phyloP scores from a whole-genome alignment of 1,140 invertebrate species.

The Tetramorium simillimum region DNA sequence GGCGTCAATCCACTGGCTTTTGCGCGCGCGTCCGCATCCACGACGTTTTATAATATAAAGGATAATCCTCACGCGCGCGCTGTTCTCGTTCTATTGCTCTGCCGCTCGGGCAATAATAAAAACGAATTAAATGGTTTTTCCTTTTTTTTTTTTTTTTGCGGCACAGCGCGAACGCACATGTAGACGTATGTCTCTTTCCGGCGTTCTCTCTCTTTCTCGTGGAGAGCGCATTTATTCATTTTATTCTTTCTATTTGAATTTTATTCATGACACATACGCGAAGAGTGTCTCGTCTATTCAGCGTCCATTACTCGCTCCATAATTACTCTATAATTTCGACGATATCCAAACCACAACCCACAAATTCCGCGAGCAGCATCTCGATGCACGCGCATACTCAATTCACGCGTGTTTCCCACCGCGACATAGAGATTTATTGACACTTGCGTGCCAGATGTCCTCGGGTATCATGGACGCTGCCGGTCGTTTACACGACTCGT shows the following conservation, averaged over 20 bases:
- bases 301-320: too few species aligned
- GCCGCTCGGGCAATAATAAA: not conserved
- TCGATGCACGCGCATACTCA: not conserved
- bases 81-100: not conserved
- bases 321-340: not conserved
- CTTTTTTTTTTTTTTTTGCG: not conserved
- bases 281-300: not conserved
- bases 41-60: slow-evolving; percentile 21
- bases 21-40: not conserved
- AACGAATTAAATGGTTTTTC: not conserved
- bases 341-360: not conserved
- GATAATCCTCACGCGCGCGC: slow-evolving; percentile 19
- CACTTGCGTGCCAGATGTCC: slow-evolving; percentile 55
- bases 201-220: not conserved
- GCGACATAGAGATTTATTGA: slow-evolving; percentile 40
- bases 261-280: not conserved
- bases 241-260: not conserved
- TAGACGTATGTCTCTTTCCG: not conserved
- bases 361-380: not conserved
- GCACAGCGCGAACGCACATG: not conserved
- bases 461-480: not conserved
- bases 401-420: not conserved
- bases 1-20: slow-evolving; percentile 19
- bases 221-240: not conserved
- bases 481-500: slow-evolving; percentile 48